Evolutionary conservation across 2,113 vertebrate genomes (phyloP).

Genomic region (Tamias sibiricus): DNA sequence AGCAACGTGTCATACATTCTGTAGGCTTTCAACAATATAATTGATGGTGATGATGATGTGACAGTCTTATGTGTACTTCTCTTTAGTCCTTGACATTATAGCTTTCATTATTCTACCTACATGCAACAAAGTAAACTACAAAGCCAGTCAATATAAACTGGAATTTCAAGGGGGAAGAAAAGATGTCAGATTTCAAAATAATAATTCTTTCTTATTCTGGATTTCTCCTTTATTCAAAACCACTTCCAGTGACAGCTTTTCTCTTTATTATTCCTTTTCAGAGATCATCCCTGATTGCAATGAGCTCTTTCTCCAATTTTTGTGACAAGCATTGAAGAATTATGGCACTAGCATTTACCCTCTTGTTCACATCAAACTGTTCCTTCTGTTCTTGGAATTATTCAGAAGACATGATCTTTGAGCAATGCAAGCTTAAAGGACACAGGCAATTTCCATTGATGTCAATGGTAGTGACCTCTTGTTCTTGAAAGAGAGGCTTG

Average conservation of each 20-base stretch:
- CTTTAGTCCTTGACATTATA: constrained; percentile 58
- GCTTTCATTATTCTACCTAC: constrained; percentile 55
- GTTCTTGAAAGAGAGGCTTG: constrained; percentile 50
- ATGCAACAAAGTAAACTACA: constrained; percentile 57
- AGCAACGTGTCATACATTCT: not conserved
- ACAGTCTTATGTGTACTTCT: constrained; percentile 2
- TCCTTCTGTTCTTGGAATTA: constrained; percentile 76
- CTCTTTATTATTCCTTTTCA: constrained; percentile 74
- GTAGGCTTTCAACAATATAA: constrained; percentile 53
- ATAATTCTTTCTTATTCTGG: constrained; percentile 59
- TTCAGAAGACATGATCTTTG: constrained; percentile 63
- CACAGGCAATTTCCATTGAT: constrained; percentile 58
- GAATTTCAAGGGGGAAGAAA: constrained; percentile 57
- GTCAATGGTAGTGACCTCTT: constrained; percentile 56
- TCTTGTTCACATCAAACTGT: constrained; percentile 71
- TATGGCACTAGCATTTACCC: constrained; percentile 67
- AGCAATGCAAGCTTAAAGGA: constrained; percentile 65
- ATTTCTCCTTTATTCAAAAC: constrained; percentile 71
- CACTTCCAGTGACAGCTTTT: constrained; percentile 70
- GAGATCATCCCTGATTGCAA: constrained; percentile 76
- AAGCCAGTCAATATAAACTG: constrained; percentile 64
- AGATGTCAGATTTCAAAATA: constrained; percentile 72
- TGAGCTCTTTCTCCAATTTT: constrained; percentile 70
- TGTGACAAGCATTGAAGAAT: constrained; percentile 72
- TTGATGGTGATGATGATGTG: constrained; percentile 65